Base-by-base conservation (phyloP, 1,140 invertebrate genomes). In the Plectrocnemia conspersa region DNA sequence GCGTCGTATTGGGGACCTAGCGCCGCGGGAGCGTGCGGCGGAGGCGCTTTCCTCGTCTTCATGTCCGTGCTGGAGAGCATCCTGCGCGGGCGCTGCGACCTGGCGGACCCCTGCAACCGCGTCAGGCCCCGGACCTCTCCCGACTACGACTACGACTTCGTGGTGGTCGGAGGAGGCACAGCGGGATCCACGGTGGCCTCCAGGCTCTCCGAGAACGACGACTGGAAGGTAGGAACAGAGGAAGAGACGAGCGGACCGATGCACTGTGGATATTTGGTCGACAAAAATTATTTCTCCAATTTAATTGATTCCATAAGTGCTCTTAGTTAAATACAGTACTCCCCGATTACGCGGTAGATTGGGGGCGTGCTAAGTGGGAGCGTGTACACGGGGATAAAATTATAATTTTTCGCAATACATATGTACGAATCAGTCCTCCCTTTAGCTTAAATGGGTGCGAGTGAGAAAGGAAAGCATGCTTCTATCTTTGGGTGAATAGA, bases 31-130 rank as follows among this genome's bases (percentile, higher is more conserved):
- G 85, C 83, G 54, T 89, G 86, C 66, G 83, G 84, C 9, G 84
- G 83, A 24, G 78, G 82, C 21, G 78, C 79, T 1, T 85, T 82
- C 50, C 82, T 87, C 78, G 74, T 88, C 2, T 89, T 89, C 67
- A 89, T 91, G 88, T 84, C 84, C n/a, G 76, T 91, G 1, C 74
- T 90, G 45, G 87, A 89, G 63, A 83, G 88, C 0, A 90, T 89
- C 65, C 73, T 91, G 33, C 77, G 85, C 7, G 88, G 86, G 2
- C 84, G 89, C 57, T 91, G 88, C 65, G 88, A 90, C 64, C 75
- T 91, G 22, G 65, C 68, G 0, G 74, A 62, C 47, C 59, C 55
- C 10, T 66, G 69, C 35, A 32, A 49, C 13, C 4, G 61, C 15
- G 15, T 59, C 5, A 27, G 15, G n/a, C 40, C 59, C 11, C 24